Conservation (phyloP, 2,797 vertebrate genomes). For the Hoplostethus atlanticus region DNA sequence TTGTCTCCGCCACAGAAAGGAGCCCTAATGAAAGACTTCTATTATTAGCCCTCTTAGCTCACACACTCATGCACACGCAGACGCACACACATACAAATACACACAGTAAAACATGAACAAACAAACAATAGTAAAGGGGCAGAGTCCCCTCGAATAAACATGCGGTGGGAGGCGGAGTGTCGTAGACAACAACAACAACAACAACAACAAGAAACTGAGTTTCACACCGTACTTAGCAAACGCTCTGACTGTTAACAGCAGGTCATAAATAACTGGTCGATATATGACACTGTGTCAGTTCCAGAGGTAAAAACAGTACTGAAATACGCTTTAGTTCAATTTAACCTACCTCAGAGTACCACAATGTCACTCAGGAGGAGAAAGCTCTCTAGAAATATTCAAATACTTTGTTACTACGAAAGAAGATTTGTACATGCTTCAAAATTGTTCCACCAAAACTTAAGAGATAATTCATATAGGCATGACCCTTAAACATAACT, state of each 20-base stretch:
- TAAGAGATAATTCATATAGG: too few relatives aligned
- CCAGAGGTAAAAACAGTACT: background rate
- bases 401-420: too few relatives aligned
- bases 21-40: constrained; percentile 63
- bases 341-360: background rate
- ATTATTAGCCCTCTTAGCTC: constrained; percentile 52
- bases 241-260: constrained; percentile 14
- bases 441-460: too few relatives aligned
- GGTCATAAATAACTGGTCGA: background rate
- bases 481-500: too few relatives aligned
- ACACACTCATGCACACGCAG: background rate
- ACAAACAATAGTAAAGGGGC: constrained; percentile 47
- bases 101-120: constrained; percentile 29
- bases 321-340: background rate
- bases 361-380: too few relatives aligned
- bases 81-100: constrained; percentile 7
- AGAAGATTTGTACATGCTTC: too few relatives aligned
- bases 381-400: too few relatives aligned
- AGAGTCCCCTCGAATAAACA: constrained; percentile 30
- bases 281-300: background rate
- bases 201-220: constrained; percentile 41
- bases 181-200: constrained; percentile 24
- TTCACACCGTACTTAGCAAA: background rate
- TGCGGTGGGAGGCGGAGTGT: background rate
- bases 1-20: constrained; percentile 42